Conservation (phyloP, 2,888 invertebrate genomes). For the Pterostichus niger region DNA sequence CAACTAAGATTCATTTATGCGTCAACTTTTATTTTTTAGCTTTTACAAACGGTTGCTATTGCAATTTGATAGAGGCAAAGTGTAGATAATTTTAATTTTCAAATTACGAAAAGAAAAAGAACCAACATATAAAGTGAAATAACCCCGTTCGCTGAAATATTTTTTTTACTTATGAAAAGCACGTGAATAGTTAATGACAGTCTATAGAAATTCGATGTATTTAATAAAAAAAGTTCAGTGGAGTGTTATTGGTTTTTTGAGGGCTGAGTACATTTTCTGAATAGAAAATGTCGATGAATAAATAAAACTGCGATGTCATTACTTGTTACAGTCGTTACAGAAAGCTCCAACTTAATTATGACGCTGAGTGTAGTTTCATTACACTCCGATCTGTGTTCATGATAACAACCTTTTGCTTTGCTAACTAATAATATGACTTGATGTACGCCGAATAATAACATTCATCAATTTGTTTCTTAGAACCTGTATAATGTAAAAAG, state of each 20-base stretch:
- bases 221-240: slow-evolving; percentile 58
- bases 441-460: too few species aligned
- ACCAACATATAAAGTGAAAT: slow-evolving; percentile 10
- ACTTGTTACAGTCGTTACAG: slow-evolving; percentile 27
- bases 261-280: slow-evolving; percentile 58
- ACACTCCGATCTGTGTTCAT: neutral
- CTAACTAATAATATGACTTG: too few species aligned
- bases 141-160: slow-evolving; percentile 20
- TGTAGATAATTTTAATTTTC: slow-evolving; percentile 27
- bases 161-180: slow-evolving; percentile 54
- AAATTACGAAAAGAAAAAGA: neutral
- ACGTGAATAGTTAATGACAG: slow-evolving; percentile 58
- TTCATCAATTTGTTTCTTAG: too few species aligned
- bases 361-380: slow-evolving; percentile 3
- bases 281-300: slow-evolving; percentile 61
- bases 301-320: slow-evolving; percentile 56
- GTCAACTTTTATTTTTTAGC: too few species aligned
- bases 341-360: slow-evolving; percentile 21
- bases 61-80: neutral
- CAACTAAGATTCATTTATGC: too few species aligned
- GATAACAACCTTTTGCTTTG: too few species aligned
- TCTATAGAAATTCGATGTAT: slow-evolving; percentile 59
- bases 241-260: slow-evolving; percentile 56
- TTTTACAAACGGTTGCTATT: too few species aligned
- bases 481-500: too few species aligned